A percentile compares a stretch with the other conserved stretches of the same genome.
These are phyloP conservation scores for Lithophane semibrunnea DNA, from an alignment of 2,888 invertebrate species.

Conservation along the genomic window DNA sequence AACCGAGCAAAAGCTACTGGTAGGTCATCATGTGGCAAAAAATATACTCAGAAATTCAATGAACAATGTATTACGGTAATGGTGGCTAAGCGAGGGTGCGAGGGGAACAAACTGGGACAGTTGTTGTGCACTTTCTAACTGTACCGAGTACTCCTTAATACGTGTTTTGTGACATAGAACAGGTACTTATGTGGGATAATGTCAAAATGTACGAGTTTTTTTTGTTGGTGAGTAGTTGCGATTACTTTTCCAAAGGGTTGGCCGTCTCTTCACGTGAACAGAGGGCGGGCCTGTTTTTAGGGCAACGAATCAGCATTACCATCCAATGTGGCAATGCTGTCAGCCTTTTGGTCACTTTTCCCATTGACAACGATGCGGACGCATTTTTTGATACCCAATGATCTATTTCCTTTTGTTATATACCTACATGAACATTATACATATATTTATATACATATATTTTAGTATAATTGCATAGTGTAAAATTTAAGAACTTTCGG, in stretches of 20 bases:
- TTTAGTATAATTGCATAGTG: neutral
- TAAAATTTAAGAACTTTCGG: neutral
- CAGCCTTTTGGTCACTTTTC: too few relatives aligned
- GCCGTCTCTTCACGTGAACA: neutral
- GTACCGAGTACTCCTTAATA: constrained; percentile 62
- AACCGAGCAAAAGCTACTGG: constrained; percentile 41
- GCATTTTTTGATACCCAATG: neutral
- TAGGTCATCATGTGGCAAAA: constrained; percentile 69
- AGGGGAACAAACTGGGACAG: constrained; percentile 54
- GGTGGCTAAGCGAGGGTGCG: constrained; percentile 57
- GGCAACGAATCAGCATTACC: too few relatives aligned
- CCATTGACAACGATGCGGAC: neutral
- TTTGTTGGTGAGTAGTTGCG: neutral
- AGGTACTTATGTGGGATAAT: constrained; percentile 40
- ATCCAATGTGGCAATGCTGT: too few relatives aligned
- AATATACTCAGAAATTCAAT: constrained; percentile 73
- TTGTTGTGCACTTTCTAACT: constrained; percentile 73
- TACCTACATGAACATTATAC: too few relatives aligned
- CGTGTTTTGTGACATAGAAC: constrained; percentile 65
- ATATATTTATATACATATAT: neutral
- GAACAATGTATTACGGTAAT: constrained; percentile 76
- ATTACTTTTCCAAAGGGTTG: neutral
- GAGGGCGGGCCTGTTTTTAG: neutral
- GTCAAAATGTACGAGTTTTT: constrained; percentile 37
- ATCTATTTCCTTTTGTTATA: neutral